Conservation (phyloP, 2,113 vertebrate genomes). For the Struthio camelus region DNA sequence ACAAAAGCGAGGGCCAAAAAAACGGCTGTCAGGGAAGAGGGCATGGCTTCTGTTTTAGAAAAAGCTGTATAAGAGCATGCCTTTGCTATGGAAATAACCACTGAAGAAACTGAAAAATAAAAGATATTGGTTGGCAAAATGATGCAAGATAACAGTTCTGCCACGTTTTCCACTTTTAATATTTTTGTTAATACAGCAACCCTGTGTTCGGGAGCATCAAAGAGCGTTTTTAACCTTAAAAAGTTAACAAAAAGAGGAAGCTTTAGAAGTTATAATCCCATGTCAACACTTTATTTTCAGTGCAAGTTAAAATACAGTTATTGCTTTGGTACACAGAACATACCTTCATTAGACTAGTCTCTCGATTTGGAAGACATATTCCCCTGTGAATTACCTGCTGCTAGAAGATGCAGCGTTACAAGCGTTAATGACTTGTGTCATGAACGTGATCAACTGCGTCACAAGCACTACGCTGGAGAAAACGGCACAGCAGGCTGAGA, state of each 20-base stretch:
- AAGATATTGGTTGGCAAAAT: not conserved
- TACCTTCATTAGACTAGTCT: slow-evolving; percentile 14
- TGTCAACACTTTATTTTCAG: slow-evolving; percentile 60
- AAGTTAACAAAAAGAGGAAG: slow-evolving; percentile 1
- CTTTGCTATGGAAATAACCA: not conserved
- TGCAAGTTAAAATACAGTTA: slow-evolving; percentile 48
- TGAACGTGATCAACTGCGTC: not conserved
- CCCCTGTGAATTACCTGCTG: not conserved
- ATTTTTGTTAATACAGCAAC: not conserved
- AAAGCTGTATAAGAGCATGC: not conserved
- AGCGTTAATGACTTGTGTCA: not conserved
- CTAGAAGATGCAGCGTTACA: not conserved
- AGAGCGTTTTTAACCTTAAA: not conserved
- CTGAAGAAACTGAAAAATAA: not conserved
- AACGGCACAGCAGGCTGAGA: not conserved
- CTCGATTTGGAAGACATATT: not conserved
- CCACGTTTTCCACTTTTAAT: not conserved
- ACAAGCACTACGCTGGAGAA: not conserved
- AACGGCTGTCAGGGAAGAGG: not conserved
- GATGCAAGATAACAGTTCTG: not conserved
- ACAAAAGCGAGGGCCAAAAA: not conserved
- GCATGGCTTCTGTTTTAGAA: not conserved
- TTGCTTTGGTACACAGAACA: slow-evolving; percentile 43
- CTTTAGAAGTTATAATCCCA: slow-evolving; percentile 50
- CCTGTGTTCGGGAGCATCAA: not conserved